These are phyloP conservation scores for Silurus lanzhouensis DNA, from an alignment of 2,797 vertebrate species.

Conservation along the genomic window DNA sequence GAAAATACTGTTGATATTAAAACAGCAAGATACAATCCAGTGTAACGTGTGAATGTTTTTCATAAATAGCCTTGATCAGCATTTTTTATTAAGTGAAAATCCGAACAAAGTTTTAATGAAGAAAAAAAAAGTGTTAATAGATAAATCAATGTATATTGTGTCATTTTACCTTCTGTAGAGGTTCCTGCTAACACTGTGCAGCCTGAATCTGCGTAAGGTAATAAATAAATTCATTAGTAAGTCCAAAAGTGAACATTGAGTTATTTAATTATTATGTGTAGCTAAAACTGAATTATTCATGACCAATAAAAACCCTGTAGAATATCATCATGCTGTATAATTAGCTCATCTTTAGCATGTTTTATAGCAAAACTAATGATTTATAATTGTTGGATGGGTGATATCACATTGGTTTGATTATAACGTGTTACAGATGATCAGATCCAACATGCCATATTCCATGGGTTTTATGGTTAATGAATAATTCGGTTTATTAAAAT, in stretches of 20 bases:
- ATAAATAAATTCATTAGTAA: not conserved
- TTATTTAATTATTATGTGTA: not conserved
- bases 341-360: not conserved
- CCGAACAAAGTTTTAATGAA: not conserved
- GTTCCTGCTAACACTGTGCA: slow-evolving; percentile 20
- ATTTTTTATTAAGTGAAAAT: not conserved
- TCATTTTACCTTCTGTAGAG: slow-evolving; percentile 24
- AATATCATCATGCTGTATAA: not conserved
- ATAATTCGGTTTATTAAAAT: too few species aligned
- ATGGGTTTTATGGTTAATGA: too few species aligned
- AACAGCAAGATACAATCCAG: not conserved
- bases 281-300: not conserved
- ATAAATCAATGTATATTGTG: not conserved
- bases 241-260: not conserved
- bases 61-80: not conserved
- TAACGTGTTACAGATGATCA: too few species aligned
- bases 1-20: not conserved
- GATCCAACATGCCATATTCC: too few species aligned
- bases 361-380: not conserved
- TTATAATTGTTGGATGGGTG: too few species aligned
- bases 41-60: not conserved
- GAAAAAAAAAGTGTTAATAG: not conserved
- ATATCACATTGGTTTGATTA: too few species aligned
- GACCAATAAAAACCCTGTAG: not conserved
- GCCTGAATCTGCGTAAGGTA: not conserved